phyloP scores from a whole-genome alignment of 2,113 vertebrate species.

The Siniperca knerii region DNA sequence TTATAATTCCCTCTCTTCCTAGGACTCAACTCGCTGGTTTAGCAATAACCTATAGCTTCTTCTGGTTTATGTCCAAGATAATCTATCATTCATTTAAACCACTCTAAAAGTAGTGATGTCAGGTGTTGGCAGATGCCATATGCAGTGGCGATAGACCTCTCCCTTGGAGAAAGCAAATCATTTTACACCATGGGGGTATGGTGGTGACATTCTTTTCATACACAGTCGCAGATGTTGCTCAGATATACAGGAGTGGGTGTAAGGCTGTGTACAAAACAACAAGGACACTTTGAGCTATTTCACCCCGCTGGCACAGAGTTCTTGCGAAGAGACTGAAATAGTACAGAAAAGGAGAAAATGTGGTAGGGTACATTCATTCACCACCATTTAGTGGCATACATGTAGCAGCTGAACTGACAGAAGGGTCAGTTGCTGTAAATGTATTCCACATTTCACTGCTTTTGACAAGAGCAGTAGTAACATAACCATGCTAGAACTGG shows the following conservation, averaged over 20 bases:
- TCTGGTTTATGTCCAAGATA: constrained; percentile 5
- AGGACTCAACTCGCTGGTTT: not conserved
- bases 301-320: constrained; percentile 11
- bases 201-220: constrained; percentile 8
- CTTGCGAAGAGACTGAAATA: constrained; percentile 28
- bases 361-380: constrained; percentile 8
- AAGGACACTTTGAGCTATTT: constrained; percentile 33
- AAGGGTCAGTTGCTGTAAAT: constrained; percentile 33
- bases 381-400: constrained; percentile 44
- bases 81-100: constrained; percentile 1
- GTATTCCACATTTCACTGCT: constrained; percentile 30
- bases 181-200: not conserved
- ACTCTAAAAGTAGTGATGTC: not conserved
- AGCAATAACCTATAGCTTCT: not conserved
- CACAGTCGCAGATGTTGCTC: constrained; percentile 35
- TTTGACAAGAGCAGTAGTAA: constrained; percentile 28
- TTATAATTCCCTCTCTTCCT: not conserved
- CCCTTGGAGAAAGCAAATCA: constrained; percentile 1
- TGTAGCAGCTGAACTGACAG: constrained; percentile 35
- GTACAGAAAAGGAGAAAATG: not conserved
- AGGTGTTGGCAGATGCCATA: not conserved
- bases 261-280: constrained; percentile 33
- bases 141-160: constrained; percentile 12
- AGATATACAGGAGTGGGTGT: constrained; percentile 21
- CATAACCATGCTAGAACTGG: constrained; percentile 6